Conservation (phyloP, 2,113 vertebrate species). For the Oryzias melastigma region DNA sequence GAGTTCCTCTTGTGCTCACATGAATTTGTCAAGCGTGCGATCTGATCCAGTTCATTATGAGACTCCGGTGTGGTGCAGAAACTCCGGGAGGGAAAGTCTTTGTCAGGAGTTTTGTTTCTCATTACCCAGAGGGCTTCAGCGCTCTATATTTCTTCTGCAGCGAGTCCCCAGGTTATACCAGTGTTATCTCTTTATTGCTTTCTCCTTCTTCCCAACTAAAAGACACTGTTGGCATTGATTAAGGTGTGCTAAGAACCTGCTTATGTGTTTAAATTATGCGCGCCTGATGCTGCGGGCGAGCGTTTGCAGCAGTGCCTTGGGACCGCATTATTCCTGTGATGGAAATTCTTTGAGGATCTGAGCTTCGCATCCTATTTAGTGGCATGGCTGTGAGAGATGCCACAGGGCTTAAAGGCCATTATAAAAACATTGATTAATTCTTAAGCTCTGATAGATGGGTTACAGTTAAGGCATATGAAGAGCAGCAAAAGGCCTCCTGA, state of each 20-base stretch:
- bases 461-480: constrained; percentile 63
- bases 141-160: constrained; percentile 73
- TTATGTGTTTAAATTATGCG: constrained; percentile 84
- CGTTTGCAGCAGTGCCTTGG: constrained; percentile 72
- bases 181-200: constrained; percentile 77
- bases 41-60: constrained; percentile 65
- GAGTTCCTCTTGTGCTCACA: constrained; percentile 28
- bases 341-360: constrained; percentile 80
- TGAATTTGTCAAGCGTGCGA: constrained; percentile 34
- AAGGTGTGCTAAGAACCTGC: constrained; percentile 80
- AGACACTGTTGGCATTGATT: constrained; percentile 78
- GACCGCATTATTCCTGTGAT: constrained; percentile 78
- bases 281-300: constrained; percentile 73
- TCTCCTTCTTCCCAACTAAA: constrained; percentile 67
- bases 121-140: constrained; percentile 73
- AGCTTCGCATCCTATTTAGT: constrained; percentile 81
- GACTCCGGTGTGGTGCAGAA: constrained; percentile 61
- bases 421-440: constrained; percentile 78
- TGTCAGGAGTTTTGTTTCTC: constrained; percentile 80
- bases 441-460: constrained; percentile 70
- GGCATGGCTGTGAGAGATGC: constrained; percentile 73
- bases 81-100: constrained; percentile 73
- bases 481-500: constrained; percentile 40
- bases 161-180: constrained; percentile 75
- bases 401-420: constrained; percentile 72